Percentiles rank a stretch among this genome's conserved stretches.
These are phyloP conservation scores for Poecilobothrus nobilitatus DNA, from an alignment of 2,888 invertebrate genomes.

Conservation along the genomic window DNA sequence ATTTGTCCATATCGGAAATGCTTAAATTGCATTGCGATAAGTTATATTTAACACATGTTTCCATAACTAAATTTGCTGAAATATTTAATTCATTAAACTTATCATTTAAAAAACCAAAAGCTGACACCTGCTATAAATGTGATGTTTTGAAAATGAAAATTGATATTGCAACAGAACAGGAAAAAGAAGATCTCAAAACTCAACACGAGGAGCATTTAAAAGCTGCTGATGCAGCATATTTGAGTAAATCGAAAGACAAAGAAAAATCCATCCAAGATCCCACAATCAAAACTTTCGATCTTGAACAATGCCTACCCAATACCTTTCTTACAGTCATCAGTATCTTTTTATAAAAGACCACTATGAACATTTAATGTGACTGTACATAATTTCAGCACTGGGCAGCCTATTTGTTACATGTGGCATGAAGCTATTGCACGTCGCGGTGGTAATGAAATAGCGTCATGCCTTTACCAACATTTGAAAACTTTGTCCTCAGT, in stretches of 20 bases:
- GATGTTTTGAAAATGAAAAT: conserved; percentile 21
- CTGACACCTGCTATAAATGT: conserved; percentile 23
- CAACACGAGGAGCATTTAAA: conserved; percentile 2
- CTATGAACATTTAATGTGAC: conserved; percentile 21
- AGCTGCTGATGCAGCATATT: conserved; percentile 1
- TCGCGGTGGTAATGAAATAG: conserved; percentile 22
- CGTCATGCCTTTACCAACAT: conserved; percentile 20
- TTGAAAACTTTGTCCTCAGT: conserved; percentile 14
- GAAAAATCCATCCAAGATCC: conserved; percentile 12
- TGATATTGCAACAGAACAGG: conserved; percentile 9
- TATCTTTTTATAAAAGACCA: conserved; percentile 22
- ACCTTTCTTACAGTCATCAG: conserved; percentile 20
- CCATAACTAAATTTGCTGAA: conserved; percentile 21
- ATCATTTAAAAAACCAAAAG: conserved; percentile 22
- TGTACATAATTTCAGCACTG: conserved; percentile 20
- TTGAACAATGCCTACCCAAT: conserved; percentile 24
- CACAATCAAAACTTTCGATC: conserved; percentile 18
- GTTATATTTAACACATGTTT: conserved; percentile 13
- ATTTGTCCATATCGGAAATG: conserved; percentile 19
- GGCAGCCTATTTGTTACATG: conserved; percentile 21
- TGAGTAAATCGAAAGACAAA: conserved; percentile 16
- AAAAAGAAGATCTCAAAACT: conserved; percentile 14
- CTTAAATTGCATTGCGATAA: conserved; percentile 19
- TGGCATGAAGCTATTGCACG: conserved; percentile 23
- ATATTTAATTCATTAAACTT: conserved; percentile 20